Base-by-base conservation (phyloP, 2,888 invertebrate species). In the Sphinx pinastri region DNA sequence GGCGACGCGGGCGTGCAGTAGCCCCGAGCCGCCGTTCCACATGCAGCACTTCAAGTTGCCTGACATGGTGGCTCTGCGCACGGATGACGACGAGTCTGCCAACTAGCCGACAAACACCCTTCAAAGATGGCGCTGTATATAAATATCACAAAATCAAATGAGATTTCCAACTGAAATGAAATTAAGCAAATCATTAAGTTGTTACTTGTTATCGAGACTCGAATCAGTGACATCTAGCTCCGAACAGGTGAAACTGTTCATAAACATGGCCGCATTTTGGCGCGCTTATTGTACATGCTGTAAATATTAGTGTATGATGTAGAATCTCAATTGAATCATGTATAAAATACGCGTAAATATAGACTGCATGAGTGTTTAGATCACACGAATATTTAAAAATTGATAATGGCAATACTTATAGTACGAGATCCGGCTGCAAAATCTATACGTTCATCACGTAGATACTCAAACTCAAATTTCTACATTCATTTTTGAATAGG, bases 41-140 rank as follows among this genome's bases (percentile, higher is more conserved):
- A 96, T 97, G 95, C 96, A 96, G 83, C 96, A 96, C 86, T 97
- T 95, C 90, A 96, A 96, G 83, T 90, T 97, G 77, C 96, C 96
- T 14, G 95, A 96, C 77, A 91, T 95, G 87, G 88, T 95, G n/a
- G 93, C 95, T 0, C 82, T 93, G 2, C 75, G 75, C 14, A 74
- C 80, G 0, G 88, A 90, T 14, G 84, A 85, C 4, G 88, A 88
- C 0, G 85, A 82, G 0, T 75, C 71, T 6, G 68, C 74, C 0
- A 69, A 52, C 60, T 63, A 69, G 45, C 0, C 25, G 11, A 38
- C 11, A 58, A 14, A 7, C 0, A 7, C 19, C 13, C 10, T 11
- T 25, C 19, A 14, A 14, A 68, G 49, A 68, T 68, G 57, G 57
- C 68, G 68, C 47, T 68, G 19, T 55, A 55, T 38, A 8, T 38